These are phyloP conservation scores for Rutilus rutilus DNA, from an alignment of 2,113 vertebrate species.

Conservation along the genomic window DNA sequence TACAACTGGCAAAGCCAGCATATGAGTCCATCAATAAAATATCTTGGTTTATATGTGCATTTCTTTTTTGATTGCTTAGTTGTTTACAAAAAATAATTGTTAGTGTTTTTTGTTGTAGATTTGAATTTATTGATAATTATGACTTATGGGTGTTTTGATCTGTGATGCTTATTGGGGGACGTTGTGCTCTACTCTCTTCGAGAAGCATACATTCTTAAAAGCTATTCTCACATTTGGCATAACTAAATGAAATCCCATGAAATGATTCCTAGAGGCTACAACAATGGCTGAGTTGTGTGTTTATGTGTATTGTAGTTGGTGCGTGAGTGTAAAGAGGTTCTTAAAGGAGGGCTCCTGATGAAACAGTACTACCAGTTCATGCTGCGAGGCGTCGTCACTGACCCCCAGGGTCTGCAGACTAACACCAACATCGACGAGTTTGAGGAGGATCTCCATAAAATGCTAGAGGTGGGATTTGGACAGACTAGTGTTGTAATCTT, in stretches of 20 bases:
- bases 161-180: neutral
- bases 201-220: neutral
- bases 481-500: neutral
- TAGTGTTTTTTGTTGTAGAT: neutral
- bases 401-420: conserved; percentile 80
- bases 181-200: neutral
- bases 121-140: neutral
- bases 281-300: neutral
- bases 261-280: neutral
- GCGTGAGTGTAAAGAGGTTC: conserved; percentile 95
- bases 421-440: conserved; percentile 95
- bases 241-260: neutral
- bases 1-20: neutral
- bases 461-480: conserved; percentile 86
- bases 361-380: conserved; percentile 99
- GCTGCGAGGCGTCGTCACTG: conserved; percentile 85
- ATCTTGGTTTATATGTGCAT: neutral
- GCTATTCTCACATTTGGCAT: neutral
- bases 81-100: neutral
- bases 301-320: conserved; percentile 84
- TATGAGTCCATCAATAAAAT: neutral
- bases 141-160: neutral
- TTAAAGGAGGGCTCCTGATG: conserved; percentile 97
- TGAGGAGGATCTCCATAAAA: conserved; percentile 96
- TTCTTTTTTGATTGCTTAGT: neutral